Evolutionary conservation across 2,113 vertebrate genomes (phyloP).

Genomic region (Climacteris rufus): DNA sequence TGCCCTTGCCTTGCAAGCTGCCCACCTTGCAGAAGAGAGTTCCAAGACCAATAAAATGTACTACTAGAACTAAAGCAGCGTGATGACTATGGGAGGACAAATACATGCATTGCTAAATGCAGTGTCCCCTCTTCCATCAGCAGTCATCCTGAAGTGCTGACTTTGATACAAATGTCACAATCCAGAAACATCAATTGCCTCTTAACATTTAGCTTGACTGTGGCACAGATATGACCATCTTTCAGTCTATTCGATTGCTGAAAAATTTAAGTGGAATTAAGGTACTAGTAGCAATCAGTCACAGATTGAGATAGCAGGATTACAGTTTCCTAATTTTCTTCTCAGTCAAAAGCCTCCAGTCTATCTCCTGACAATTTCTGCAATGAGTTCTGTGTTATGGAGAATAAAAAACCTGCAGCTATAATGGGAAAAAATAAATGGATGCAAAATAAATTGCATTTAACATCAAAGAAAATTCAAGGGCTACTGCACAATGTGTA

Average conservation of each 20-base stretch:
- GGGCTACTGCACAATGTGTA: not conserved
- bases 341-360: not conserved
- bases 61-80: not conserved
- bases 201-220: not conserved
- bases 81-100: not conserved
- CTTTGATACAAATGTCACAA: not conserved
- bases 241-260: not conserved
- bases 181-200: not conserved
- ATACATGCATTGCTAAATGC: not conserved
- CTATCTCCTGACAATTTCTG: not conserved
- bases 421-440: not conserved
- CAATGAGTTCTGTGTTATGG: not conserved
- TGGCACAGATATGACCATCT: not conserved
- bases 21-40: not conserved
- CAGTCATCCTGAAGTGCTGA: not conserved
- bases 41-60: not conserved
- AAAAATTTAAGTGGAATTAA: slow-evolving; percentile 13
- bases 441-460: slow-evolving; percentile 12
- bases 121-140: not conserved
- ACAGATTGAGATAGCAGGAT: not conserved
- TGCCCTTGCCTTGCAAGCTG: not conserved
- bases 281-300: not conserved
- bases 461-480: not conserved
- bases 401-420: not conserved
- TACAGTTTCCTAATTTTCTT: not conserved